Conservation (phyloP, 2,888 invertebrate genomes). For the Drosophila formosana region DNA sequence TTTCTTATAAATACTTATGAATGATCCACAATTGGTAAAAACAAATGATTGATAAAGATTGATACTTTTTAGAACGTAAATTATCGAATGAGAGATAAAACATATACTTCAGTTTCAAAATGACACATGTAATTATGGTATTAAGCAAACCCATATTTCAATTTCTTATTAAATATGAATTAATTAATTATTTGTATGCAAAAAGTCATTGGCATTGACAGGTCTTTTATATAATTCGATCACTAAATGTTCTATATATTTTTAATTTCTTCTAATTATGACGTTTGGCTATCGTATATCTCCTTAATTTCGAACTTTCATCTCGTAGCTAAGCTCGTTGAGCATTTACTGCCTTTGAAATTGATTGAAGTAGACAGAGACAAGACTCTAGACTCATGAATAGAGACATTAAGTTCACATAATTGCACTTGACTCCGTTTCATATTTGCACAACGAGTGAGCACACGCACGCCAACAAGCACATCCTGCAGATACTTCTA, state of each 20-base stretch:
- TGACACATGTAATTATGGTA: background rate
- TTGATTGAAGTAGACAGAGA: constrained; percentile 7
- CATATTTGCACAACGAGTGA: constrained; percentile 34
- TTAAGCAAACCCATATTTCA: background rate
- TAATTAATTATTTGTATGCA: too few species aligned
- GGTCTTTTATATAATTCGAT: background rate
- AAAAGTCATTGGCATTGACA: too few species aligned
- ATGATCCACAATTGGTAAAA: too few species aligned
- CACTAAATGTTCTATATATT: background rate
- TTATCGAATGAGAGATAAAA: background rate
- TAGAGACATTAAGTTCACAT: constrained; percentile 38
- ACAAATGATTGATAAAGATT: too few species aligned
- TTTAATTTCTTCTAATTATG: background rate
- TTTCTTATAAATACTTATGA: too few species aligned
- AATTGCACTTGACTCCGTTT: constrained; percentile 62
- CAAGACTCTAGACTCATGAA: constrained; percentile 21
- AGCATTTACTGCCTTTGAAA: constrained; percentile 11
- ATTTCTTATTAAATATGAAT: background rate
- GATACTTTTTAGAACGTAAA: too few species aligned
- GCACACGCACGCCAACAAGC: background rate
- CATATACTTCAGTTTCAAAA: background rate
- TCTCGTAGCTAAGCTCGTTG: background rate
- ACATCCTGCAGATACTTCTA: background rate
- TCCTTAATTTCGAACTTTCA: background rate
- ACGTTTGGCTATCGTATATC: background rate